These are phyloP conservation scores for Hyperopisus bebe DNA, from an alignment of 2,113 vertebrate genomes.

Conservation along the genomic window DNA sequence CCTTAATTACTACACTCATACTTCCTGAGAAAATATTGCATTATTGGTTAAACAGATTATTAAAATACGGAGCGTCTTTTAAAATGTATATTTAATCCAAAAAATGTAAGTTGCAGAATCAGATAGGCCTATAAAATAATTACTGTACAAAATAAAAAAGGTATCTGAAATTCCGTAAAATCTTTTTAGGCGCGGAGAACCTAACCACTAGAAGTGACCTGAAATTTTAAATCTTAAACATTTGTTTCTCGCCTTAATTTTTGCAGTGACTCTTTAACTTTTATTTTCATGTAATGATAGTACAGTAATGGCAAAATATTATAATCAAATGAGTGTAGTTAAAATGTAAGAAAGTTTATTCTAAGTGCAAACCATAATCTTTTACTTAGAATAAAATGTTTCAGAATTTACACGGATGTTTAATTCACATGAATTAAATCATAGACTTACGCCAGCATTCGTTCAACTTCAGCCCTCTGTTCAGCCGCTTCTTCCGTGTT, in stretches of 20 bases:
- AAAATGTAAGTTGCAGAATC: background rate
- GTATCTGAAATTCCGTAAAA: background rate
- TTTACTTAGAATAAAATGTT: background rate
- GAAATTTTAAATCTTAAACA: background rate
- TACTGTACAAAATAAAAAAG: background rate
- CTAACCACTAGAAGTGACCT: background rate
- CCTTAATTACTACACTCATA: background rate
- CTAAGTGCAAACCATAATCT: background rate
- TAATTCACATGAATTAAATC: background rate
- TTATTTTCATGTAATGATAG: background rate
- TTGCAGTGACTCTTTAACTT: background rate
- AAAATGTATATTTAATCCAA: background rate
- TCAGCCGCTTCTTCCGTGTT: slow-evolving; percentile 94
- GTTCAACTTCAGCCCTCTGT: slow-evolving; percentile 87
- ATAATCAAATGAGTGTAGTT: background rate
- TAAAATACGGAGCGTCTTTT: background rate
- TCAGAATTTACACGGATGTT: background rate
- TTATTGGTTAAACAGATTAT: background rate
- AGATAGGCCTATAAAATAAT: background rate
- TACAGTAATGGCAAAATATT: background rate
- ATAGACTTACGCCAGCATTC: slow-evolving; percentile 83
- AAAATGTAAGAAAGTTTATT: background rate
- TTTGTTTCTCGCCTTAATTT: background rate
- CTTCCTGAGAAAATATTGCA: background rate
- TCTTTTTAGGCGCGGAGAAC: background rate